These are phyloP conservation scores for Cuniculus paca DNA, from an alignment of 2,797 vertebrate species.

Conservation along the genomic window DNA sequence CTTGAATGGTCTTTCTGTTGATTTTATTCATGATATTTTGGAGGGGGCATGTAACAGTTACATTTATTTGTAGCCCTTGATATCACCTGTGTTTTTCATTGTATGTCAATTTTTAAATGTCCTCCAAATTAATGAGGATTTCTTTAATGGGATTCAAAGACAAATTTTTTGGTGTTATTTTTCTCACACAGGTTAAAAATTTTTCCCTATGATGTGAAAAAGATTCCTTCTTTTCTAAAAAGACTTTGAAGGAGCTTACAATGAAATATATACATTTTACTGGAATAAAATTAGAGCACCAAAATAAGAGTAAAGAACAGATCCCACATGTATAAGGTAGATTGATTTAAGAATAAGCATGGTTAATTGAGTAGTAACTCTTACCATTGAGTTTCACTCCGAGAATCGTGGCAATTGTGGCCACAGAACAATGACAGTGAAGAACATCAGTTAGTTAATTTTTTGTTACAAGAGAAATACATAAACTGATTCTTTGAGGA, in stretches of 20 bases:
- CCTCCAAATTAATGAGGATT: background rate
- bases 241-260: background rate
- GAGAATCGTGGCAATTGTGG: background rate
- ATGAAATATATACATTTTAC: slow-evolving; percentile 14
- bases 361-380: background rate
- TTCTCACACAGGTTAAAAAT: slow-evolving; percentile 4
- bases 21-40: slow-evolving; percentile 12
- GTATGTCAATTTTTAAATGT: slow-evolving; percentile 21
- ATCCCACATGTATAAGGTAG: background rate
- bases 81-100: background rate
- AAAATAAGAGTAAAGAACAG: background rate
- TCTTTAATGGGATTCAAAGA: background rate
- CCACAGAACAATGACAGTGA: background rate
- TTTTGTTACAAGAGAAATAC: background rate
- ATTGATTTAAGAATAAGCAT: slow-evolving; percentile 28
- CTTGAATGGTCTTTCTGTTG: background rate
- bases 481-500: background rate
- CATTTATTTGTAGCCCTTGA: background rate
- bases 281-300: slow-evolving; percentile 22
- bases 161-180: background rate
- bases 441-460: background rate
- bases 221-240: background rate
- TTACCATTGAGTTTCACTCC: background rate
- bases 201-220: background rate
- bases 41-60: background rate